phyloP scores from a whole-genome alignment of 1,140 invertebrate species.

The Drosophila orena region DNA sequence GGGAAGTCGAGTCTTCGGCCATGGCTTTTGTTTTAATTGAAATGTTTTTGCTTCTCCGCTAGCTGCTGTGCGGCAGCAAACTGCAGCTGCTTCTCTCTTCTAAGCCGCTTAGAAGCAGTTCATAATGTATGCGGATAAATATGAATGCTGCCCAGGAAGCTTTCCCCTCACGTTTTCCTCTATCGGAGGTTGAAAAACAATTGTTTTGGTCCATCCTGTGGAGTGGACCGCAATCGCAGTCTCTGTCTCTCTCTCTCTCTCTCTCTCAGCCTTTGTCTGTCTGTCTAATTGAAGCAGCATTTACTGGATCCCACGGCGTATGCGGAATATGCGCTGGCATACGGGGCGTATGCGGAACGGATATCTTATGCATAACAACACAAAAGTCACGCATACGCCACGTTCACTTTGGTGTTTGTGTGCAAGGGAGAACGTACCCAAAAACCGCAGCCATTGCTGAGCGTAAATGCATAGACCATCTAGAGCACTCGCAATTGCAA shows the following conservation, averaged over 20 bases:
- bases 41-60: conserved; percentile 67
- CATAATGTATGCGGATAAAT: conserved; percentile 75
- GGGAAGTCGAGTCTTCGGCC: conserved; percentile 40
- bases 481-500: conserved; percentile 19
- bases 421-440: background rate
- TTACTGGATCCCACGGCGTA: conserved; percentile 36
- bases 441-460: conserved; percentile 19
- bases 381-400: conserved; percentile 58
- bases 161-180: conserved; percentile 2
- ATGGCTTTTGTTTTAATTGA: conserved; percentile 77
- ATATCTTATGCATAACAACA: conserved; percentile 48
- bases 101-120: conserved; percentile 78
- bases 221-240: conserved; percentile 49
- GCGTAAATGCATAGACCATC: conserved; percentile 21
- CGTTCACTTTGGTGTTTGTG: background rate
- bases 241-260: background rate
- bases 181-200: conserved; percentile 44
- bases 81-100: conserved; percentile 41
- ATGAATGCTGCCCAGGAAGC: conserved; percentile 53
- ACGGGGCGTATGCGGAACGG: conserved; percentile 10
- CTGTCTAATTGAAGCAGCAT: conserved; percentile 67
- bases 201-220: conserved; percentile 46
- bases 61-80: conserved; percentile 13
- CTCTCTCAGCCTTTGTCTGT: conserved; percentile 29
- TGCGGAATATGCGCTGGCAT: conserved; percentile 6